Evolutionary conservation across 2,888 invertebrate species (phyloP), one percentile per base, ranked within the genome.

Genomic region (Oxyscelio sp.): DNA sequence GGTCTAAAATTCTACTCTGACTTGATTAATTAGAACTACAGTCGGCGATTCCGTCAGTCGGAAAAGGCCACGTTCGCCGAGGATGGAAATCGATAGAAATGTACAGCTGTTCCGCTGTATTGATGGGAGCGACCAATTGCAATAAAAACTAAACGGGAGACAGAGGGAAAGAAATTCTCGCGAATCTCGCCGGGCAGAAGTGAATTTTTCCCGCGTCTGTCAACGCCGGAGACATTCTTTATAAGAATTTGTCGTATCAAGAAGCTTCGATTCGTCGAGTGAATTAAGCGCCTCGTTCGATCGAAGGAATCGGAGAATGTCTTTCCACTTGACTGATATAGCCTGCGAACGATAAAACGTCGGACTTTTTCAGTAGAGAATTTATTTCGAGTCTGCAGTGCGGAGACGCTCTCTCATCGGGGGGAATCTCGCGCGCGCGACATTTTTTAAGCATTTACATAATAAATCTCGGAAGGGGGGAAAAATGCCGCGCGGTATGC

Each of bases 211-310:
- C 38, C 63, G 56, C 70, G 56, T 15, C 56, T 74, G 83, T 78
- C 75, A 73, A 22, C 52, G 50, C 43, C 3, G 50, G 38, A 61
- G 82, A 80, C 79, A 75, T 75, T 79, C 79, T 66, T 70, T 80
- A 80, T 66, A 59, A 70, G 79, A 75, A 84, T 84, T 84, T 79
- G 83, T 83, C 79, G 74, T 63, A 83, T 70, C 65, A 52, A 52
- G 75, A 19, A 58, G 50, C 70, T 79, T 34, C 15, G 61, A 74
- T 21, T 45, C 71, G 43, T 43, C 65, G 71, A 79, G 58, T 84
- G 84, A 80, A 80, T 84, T 70, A 79, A 79, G 77, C 59, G 61
- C 21, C 19, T 27, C 43, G 27, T 38, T 73, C 80, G 71, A 71
- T 82, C 75, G 84, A 34, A 54, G 66, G 77, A 79, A 78, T 78